phyloP scores from a whole-genome alignment of 1,140 invertebrate species.

The Drosophila hydei region DNA sequence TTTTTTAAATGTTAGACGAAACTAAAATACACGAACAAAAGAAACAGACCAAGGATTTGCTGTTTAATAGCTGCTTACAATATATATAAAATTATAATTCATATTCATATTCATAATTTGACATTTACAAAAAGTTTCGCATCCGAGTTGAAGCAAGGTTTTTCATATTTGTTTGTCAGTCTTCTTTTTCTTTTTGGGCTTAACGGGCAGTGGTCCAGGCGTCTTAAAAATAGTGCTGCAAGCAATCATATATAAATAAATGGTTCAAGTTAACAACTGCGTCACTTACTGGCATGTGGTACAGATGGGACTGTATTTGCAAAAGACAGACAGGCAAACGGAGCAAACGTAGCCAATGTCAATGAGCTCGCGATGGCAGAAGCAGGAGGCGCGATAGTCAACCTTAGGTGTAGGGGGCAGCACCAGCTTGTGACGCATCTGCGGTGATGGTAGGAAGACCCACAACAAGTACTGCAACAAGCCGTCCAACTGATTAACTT shows the following conservation, averaged over 20 bases:
- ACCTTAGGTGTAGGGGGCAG: conserved; percentile 95
- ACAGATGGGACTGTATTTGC: conserved; percentile 98
- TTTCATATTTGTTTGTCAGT: conserved; percentile 60
- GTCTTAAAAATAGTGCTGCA: conserved; percentile 89
- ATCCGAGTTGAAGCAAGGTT: not conserved
- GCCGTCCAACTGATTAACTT: conserved; percentile 90
- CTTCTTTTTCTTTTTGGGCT: conserved; percentile 87
- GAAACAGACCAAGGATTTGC: not conserved
- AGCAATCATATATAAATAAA: conserved; percentile 69
- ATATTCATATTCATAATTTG: not conserved
- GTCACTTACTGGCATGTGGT: conserved; percentile 96
- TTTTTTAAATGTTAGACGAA: too few species aligned
- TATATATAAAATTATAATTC: not conserved
- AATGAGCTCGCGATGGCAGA: conserved; percentile 98
- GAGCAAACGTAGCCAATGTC: conserved; percentile 99
- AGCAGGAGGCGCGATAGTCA: conserved; percentile 98
- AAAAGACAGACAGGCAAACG: conserved; percentile 98
- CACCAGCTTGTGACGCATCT: conserved; percentile 92
- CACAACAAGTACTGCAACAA: conserved; percentile 98
- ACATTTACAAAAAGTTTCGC: not conserved
- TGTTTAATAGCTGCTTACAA: too few species aligned
- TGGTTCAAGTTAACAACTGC: not conserved
- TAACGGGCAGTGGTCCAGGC: conserved; percentile 86
- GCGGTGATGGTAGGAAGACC: conserved; percentile 95
- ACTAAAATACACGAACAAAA: not conserved